Evolutionary conservation across 2,888 invertebrate genomes (phyloP).

Genomic region (Hemaris fuciformis): DNA sequence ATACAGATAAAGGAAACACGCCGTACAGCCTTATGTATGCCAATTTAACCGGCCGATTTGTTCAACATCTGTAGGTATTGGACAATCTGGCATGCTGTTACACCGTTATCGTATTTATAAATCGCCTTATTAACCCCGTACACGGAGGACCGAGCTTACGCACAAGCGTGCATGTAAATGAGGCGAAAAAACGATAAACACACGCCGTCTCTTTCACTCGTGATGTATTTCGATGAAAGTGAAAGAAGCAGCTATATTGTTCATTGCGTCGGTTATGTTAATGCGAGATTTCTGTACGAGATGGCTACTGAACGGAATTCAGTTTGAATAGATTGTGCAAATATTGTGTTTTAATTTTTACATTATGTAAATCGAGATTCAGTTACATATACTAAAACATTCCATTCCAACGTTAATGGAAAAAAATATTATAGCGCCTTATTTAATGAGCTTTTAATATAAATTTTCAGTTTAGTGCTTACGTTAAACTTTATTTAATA

Average conservation of each 20-base stretch:
- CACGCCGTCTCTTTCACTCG: conserved; percentile 31
- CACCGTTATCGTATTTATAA: conserved; percentile 52
- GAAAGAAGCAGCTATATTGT: conserved; percentile 27
- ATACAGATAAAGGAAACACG: background rate
- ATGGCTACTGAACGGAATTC: conserved; percentile 34
- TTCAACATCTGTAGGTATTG: conserved; percentile 29
- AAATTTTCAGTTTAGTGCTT: too few species aligned
- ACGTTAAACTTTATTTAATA: too few species aligned
- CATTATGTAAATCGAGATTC: background rate
- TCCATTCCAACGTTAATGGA: too few species aligned
- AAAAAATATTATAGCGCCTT: too few species aligned
- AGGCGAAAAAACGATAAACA: conserved; percentile 25
- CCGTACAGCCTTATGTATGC: background rate
- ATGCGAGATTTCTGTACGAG: conserved; percentile 34
- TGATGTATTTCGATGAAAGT: conserved; percentile 11
- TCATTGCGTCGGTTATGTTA: conserved; percentile 19
- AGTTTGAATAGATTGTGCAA: conserved; percentile 14
- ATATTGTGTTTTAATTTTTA: background rate
- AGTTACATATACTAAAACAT: too few species aligned
- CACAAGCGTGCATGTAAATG: conserved; percentile 54
- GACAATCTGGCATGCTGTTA: conserved; percentile 27
- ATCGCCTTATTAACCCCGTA: conserved; percentile 56
- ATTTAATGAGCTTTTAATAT: too few species aligned
- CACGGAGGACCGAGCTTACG: conserved; percentile 33
- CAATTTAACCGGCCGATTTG: background rate